Conservation (phyloP, 2,797 vertebrate genomes). For the Neostethus bicornis region DNA sequence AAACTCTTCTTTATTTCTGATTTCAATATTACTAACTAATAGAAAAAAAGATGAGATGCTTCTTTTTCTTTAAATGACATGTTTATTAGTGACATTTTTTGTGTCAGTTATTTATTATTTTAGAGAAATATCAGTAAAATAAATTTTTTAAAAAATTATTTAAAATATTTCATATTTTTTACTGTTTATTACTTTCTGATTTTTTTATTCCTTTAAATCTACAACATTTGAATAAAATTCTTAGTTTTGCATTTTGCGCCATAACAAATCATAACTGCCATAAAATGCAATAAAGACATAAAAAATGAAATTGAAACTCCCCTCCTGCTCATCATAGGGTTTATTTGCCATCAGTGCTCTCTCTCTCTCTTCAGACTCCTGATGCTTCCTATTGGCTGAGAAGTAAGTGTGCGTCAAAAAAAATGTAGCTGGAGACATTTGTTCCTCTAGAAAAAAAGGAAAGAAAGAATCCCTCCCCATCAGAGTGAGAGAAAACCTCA, state of each 20-base stretch:
- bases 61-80: too few relatives aligned
- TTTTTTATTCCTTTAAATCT: not conserved
- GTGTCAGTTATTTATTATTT: too few relatives aligned
- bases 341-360: constrained; percentile 80
- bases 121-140: too few relatives aligned
- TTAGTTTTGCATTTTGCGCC: not conserved
- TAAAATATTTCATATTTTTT: too few relatives aligned
- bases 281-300: constrained; percentile 20
- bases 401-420: constrained; percentile 96
- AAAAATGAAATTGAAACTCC: constrained; percentile 50
- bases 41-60: too few relatives aligned
- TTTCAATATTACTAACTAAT: too few relatives aligned
- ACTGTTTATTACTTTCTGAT: too few relatives aligned
- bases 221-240: not conserved
- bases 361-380: constrained; percentile 89
- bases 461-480: constrained; percentile 77
- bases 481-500: constrained; percentile 85
- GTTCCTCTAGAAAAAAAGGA: constrained; percentile 83
- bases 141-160: too few relatives aligned
- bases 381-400: constrained; percentile 95
- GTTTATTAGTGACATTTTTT: too few relatives aligned
- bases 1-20: constrained; percentile 23
- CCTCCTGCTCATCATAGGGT: constrained; percentile 38
- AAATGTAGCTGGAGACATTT: constrained; percentile 93
- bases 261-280: not conserved